These are phyloP conservation scores for Hydrocynus forskahlii DNA, from an alignment of 2,797 vertebrate species.

Conservation along the genomic window DNA sequence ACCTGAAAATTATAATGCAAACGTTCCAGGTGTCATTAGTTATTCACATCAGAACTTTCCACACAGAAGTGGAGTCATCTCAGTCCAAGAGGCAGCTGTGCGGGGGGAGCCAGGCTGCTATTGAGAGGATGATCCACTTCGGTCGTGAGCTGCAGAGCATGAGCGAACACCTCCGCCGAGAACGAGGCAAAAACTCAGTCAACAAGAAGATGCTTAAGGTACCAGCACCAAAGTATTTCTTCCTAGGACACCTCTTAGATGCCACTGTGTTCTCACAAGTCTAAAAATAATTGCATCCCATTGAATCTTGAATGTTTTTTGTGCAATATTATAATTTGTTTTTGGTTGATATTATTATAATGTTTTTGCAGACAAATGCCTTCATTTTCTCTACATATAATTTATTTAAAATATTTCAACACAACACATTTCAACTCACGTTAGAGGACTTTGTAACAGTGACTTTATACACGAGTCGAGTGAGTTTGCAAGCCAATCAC, in stretches of 20 bases:
- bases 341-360: too few relatives aligned
- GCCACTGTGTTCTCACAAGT: background rate
- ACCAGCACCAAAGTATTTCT: background rate
- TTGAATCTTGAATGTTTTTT: too few relatives aligned
- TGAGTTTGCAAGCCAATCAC: too few relatives aligned
- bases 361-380: too few relatives aligned
- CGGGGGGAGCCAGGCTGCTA: conserved; percentile 95
- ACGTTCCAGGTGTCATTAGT: background rate
- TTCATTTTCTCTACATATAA: too few relatives aligned
- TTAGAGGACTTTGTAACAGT: too few relatives aligned
- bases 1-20: background rate
- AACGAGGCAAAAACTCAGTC: conserved; percentile 94
- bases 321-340: too few relatives aligned
- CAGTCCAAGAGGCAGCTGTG: conserved; percentile 94
- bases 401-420: too few relatives aligned
- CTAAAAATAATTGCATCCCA: background rate
- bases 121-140: conserved; percentile 99
- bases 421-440: too few relatives aligned
- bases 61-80: conserved; percentile 91
- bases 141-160: conserved; percentile 97
- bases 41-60: conserved; percentile 20
- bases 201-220: conserved; percentile 99
- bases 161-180: conserved; percentile 94
- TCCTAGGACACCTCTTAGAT: background rate
- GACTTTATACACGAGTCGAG: too few relatives aligned